Evolutionary conservation across 2,888 invertebrate genomes (phyloP).

Genomic region (Sylvicola cinctus): DNA sequence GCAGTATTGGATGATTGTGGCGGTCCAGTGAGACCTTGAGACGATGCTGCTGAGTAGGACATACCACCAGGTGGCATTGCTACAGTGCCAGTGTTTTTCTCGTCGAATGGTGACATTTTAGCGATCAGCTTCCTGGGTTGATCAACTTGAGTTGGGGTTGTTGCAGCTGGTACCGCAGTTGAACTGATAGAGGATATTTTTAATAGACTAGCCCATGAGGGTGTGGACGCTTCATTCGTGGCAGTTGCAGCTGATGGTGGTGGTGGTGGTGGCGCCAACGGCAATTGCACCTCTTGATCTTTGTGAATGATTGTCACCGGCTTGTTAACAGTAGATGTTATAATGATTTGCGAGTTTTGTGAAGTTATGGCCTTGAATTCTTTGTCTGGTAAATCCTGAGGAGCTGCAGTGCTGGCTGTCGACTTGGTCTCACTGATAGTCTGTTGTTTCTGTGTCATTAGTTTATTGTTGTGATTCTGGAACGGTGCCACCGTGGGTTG

Average conservation of each 20-base stretch:
- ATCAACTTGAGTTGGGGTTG: slow-evolving; percentile 13
- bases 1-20: too few species aligned
- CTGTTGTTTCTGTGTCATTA: too few species aligned
- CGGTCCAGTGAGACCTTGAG: slow-evolving; percentile 15
- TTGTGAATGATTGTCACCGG: too few species aligned
- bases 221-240: too few species aligned
- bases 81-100: slow-evolving; percentile 16
- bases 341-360: too few species aligned
- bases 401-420: too few species aligned
- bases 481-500: too few species aligned
- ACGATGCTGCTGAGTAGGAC: slow-evolving; percentile 25
- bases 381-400: too few species aligned
- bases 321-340: too few species aligned
- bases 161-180: slow-evolving; percentile 9
- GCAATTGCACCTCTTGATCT: slow-evolving; percentile 19
- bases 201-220: slow-evolving; percentile 50
- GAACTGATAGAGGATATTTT: slow-evolving; percentile 6
- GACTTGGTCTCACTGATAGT: too few species aligned
- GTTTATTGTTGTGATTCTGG: too few species aligned
- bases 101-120: slow-evolving; percentile 35
- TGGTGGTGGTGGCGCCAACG: slow-evolving; percentile 22
- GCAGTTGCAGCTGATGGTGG: slow-evolving; percentile 17
- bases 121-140: slow-evolving; percentile 34
- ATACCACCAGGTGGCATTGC: slow-evolving; percentile 15
- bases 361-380: too few species aligned